Base-by-base conservation (phyloP, 2,888 invertebrate species). In the Acrobeloides nanus region DNA sequence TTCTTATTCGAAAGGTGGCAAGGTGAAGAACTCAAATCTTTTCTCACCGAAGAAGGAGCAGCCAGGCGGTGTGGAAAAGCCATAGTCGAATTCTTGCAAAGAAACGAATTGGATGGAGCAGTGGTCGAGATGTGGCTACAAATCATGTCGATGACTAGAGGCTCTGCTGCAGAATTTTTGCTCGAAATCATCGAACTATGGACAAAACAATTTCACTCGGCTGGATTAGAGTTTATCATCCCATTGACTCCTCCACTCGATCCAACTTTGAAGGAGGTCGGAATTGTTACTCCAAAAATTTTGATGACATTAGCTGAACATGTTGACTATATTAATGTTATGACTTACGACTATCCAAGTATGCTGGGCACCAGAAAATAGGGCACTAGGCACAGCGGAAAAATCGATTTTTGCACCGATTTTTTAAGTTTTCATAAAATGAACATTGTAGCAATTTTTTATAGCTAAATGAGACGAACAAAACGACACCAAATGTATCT, bases 51-150 rank as follows among this genome's bases (percentile, higher is more conserved):
- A 48, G 79, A 82, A 33, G 79, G 82, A 0, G 83, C 83, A 66
- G 82, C 83, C 56, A 79, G 80, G 43, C 81, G 83, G 41, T 79
- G 89, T 12, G 81, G 82, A 18, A 79, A 82, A 29, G 79, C 82
- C 38, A 80, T 92, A 1, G 79, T 83, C 29, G 81, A 84, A 53
- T 79, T 81, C 42, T 66, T 77, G 2, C 76, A 77, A 79, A 81
- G 83, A 50, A 82, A 86, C 76, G 81, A 83, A 57, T 89, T 93
- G 76, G 84, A 87, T 76, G 95, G 95, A 1, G 81, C 86, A 29
- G 88, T 90, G 1, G 73, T 95, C 3, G 93, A 95, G 77, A 81
- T 90, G 41, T 87, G 90, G 83, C 84, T 86, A 17, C 87, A 88
- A 76, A 53, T 69, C 33, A 56, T 62, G 48, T 50, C 63, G 54